Evolutionary conservation across 2,888 invertebrate genomes (phyloP).

Genomic region (Lithosia quadra): DNA sequence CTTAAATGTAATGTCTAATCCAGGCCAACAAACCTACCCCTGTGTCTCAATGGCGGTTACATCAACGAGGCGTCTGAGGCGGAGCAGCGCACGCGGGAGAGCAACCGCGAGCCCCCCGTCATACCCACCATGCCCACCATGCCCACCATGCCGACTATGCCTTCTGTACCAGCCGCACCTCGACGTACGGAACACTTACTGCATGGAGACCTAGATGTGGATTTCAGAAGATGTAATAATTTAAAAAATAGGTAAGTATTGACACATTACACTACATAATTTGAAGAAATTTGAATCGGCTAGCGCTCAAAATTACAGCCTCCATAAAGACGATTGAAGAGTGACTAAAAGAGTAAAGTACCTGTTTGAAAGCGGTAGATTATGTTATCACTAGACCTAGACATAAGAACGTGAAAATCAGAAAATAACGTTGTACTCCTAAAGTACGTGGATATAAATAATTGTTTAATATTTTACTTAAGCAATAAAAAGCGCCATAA

Average conservation of each 20-base stretch:
- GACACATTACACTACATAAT: neutral
- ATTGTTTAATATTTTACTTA: too few species aligned
- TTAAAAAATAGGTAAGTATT: conserved; percentile 84
- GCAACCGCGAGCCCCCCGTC: conserved; percentile 65
- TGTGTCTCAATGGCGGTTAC: conserved; percentile 92
- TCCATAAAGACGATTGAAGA: too few species aligned
- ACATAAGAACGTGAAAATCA: too few species aligned
- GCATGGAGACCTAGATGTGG: conserved; percentile 61
- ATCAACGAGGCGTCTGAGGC: conserved; percentile 93
- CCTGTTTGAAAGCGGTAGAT: too few species aligned
- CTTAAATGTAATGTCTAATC: conserved; percentile 44
- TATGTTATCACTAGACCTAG: too few species aligned
- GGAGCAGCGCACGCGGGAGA: conserved; percentile 75
- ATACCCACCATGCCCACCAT: conserved; percentile 41
- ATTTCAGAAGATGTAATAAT: conserved; percentile 87
- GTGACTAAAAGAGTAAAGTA: too few species aligned
- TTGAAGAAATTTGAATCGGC: too few species aligned
- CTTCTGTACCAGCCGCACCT: conserved; percentile 48
- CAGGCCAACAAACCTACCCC: conserved; percentile 89
- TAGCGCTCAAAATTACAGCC: too few species aligned
- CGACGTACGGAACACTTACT: conserved; percentile 55
- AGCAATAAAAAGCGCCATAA: too few species aligned
- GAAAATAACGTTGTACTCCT: too few species aligned
- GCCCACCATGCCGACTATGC: conserved; percentile 40
- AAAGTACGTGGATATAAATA: too few species aligned